A percentile compares a stretch with the other conserved stretches of the same genome.
Evolutionary conservation across 2,113 vertebrate species (phyloP).

Genomic region (Pituophis catenifer): DNA sequence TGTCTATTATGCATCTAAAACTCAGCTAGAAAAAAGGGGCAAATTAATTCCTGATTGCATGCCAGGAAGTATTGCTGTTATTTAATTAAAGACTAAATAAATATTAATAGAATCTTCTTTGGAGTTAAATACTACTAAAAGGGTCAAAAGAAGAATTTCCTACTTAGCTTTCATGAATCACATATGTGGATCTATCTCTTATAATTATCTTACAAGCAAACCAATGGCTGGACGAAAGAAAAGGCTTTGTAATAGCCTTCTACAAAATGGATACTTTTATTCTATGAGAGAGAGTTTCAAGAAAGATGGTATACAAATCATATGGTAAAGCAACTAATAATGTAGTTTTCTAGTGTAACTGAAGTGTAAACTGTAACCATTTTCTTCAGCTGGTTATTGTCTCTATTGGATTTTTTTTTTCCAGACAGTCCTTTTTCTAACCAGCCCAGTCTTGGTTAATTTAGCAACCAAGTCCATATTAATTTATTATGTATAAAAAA

Average conservation of each 20-base stretch:
- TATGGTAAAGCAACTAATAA: background rate
- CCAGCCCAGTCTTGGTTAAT: background rate
- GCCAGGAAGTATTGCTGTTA: background rate
- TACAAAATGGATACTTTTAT: background rate
- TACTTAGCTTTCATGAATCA: background rate
- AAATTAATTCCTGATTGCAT: background rate
- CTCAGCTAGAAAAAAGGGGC: background rate
- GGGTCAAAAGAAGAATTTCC: background rate
- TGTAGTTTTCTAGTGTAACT: background rate
- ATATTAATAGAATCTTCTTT: background rate
- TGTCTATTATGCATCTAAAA: background rate
- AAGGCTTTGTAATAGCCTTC: background rate
- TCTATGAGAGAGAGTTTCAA: background rate
- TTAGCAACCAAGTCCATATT: background rate
- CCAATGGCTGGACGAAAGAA: background rate
- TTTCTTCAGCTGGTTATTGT: background rate
- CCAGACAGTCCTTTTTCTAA: background rate
- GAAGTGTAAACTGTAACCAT: background rate
- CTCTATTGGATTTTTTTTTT: background rate
- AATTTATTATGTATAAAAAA: background rate
- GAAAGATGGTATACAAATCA: background rate
- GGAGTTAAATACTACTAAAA: background rate
- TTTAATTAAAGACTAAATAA: background rate
- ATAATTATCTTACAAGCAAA: background rate
- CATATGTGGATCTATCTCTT: background rate